Base-by-base conservation (phyloP, 2,888 invertebrate genomes). In the Drosophila mercatorum region DNA sequence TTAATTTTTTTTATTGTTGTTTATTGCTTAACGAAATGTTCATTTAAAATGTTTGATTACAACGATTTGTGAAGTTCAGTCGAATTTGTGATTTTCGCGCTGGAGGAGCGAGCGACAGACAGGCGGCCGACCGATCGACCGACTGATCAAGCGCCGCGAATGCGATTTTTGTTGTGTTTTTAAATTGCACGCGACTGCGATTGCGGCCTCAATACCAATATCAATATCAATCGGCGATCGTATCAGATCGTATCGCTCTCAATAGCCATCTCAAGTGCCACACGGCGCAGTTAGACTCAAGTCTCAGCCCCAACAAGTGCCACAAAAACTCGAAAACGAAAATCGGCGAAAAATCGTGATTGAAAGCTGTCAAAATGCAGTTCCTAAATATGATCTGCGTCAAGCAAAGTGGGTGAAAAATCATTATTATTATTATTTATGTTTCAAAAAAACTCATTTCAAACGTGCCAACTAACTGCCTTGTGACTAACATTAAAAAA, bases 31-130 rank as follows among this genome's bases (percentile, higher is more conserved):
- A 78, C 85, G 71, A 84, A 84, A 87, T 73, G 86, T 85, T 85
- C 80, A 79, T 88, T 90, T 91, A 84, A 91, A 91, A 91, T 89
- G 89, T 90, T 90, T 88, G 86, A 90, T 89, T 89, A 84, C 84
- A 89, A 90, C 83, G 89, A 85, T 90, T 86, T 81, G 81, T 78
- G 83, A 78, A 85, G 87, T 91, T 91, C 88, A 91, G 91, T 91
- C 85, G 88, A 90, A 79, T 86, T 85, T 86, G 80, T 85, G 90
- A 88, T 89, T 90, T 83, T 81, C 78, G 78, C 72, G 84, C 84
- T 86, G 89, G 68, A 83, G 87, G 84, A 88, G 78, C 49, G 84
- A 88, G 78, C 49, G 49, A 49, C 49, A 17, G 49, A 49, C 49
- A 49, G 49, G 28, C 52, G 58, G 10, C 44, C 57, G 44, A 22